These are phyloP conservation scores for Centrocercus urophasianus DNA, from an alignment of 2,113 vertebrate species.

Conservation along the genomic window DNA sequence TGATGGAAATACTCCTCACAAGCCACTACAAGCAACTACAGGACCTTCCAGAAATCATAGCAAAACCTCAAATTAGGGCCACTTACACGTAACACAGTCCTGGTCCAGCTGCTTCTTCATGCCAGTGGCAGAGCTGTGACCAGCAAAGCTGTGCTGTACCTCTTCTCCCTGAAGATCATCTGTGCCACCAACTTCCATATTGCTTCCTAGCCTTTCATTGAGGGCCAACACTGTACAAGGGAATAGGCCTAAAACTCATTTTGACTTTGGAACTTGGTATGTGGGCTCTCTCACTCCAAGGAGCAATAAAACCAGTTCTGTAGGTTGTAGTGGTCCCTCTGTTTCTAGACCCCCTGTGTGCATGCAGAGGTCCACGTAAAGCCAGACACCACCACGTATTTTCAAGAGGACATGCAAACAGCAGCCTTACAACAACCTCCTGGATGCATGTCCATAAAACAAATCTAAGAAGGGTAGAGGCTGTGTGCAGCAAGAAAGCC, in stretches of 20 bases:
- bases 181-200: not conserved
- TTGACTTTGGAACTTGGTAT: not conserved
- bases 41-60: slow-evolving; percentile 2
- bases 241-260: not conserved
- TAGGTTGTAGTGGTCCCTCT: not conserved
- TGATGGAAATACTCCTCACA: slow-evolving; percentile 13
- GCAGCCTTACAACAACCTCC: not conserved
- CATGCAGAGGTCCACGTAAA: not conserved
- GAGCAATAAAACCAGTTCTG: not conserved
- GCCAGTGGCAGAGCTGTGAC: not conserved
- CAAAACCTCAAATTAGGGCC: not conserved
- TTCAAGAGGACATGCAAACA: not conserved
- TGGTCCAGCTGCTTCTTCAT: not conserved
- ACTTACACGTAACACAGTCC: not conserved
- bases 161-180: not conserved
- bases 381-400: fast-evolving
- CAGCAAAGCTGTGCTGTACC: not conserved
- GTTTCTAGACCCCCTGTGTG: not conserved
- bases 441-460: not conserved
- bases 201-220: not conserved
- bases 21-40: not conserved
- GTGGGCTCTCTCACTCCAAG: not conserved
- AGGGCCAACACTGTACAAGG: not conserved
- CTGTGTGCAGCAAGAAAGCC: not conserved
- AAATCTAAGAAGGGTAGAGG: not conserved